These are phyloP conservation scores for Cydia fagiglandana DNA, from an alignment of 1,140 invertebrate genomes.

Conservation along the genomic window DNA sequence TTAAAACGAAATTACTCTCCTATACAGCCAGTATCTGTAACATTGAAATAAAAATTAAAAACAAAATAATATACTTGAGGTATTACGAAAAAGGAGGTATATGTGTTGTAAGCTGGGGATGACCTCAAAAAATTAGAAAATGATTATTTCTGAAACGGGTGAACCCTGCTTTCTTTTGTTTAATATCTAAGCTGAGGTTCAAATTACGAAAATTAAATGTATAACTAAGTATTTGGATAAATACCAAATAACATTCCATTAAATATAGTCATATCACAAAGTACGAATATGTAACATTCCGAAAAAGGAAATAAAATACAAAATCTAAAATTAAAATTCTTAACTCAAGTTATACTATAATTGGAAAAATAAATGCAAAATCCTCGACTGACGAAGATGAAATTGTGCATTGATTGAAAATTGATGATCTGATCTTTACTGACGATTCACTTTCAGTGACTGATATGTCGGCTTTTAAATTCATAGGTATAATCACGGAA, in stretches of 20 bases:
- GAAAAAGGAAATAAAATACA: slow-evolving; percentile 59
- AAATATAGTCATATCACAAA: slow-evolving; percentile 73
- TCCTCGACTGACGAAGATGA: slow-evolving; percentile 1
- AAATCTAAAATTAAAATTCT: slow-evolving; percentile 53
- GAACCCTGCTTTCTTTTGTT: slow-evolving; percentile 32
- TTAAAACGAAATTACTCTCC: slow-evolving; percentile 36
- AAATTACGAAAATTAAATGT: slow-evolving; percentile 56
- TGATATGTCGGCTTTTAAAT: slow-evolving; percentile 52
- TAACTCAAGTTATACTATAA: slow-evolving; percentile 44
- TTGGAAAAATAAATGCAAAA: slow-evolving; percentile 60
- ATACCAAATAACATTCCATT: slow-evolving; percentile 66
- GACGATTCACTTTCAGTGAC: slow-evolving; percentile 53
- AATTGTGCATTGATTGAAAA: slow-evolving; percentile 15
- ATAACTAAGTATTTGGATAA: slow-evolving; percentile 62
- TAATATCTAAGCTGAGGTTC: slow-evolving; percentile 56
- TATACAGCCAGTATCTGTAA: slow-evolving; percentile 64
- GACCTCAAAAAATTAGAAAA: slow-evolving; percentile 38
- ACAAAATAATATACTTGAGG: slow-evolving; percentile 75
- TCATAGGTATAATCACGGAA: slow-evolving; percentile 23
- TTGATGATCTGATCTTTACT: slow-evolving; percentile 5
- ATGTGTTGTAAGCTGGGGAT: slow-evolving; percentile 49
- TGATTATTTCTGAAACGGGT: slow-evolving; percentile 14
- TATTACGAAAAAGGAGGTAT: slow-evolving; percentile 72
- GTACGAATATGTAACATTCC: slow-evolving; percentile 73
- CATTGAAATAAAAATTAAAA: slow-evolving; percentile 72